Percentiles rank a stretch among this genome's conserved stretches.
These are phyloP conservation scores for Cephonodes hylas DNA, from an alignment of 2,888 invertebrate species.

Conservation along the genomic window DNA sequence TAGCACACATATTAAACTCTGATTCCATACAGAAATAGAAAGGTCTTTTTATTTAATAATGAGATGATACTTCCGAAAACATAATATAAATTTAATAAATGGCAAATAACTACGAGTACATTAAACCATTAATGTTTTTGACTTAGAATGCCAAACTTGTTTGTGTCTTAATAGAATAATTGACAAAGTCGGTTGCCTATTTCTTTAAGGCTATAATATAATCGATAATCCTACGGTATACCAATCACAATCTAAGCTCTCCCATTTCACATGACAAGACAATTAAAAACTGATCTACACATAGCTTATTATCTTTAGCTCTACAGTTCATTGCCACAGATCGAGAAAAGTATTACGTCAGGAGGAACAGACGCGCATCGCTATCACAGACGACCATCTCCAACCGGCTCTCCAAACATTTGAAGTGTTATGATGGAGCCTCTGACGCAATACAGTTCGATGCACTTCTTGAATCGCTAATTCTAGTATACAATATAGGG, in stretches of 20 bases:
- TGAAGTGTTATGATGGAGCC: not conserved
- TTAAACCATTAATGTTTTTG: too few species aligned
- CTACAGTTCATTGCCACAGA: not conserved
- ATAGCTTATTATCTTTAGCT: not conserved
- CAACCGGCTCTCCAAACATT: not conserved
- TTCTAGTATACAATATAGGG: not conserved
- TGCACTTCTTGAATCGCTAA: not conserved
- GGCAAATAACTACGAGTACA: too few species aligned
- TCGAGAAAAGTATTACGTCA: not conserved
- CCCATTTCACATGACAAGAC: not conserved
- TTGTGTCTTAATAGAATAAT: too few species aligned
- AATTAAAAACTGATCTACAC: not conserved
- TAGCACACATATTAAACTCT: too few species aligned
- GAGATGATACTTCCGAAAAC: too few species aligned
- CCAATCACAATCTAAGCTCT: not conserved
- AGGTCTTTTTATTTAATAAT: too few species aligned
- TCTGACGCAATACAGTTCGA: conserved; percentile 2
- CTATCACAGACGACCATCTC: conserved; percentile 1
- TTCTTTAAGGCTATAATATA: too few species aligned
- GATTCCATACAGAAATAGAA: too few species aligned
- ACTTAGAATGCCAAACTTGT: too few species aligned
- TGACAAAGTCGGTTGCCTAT: too few species aligned
- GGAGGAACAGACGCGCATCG: not conserved
- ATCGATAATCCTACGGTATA: too few species aligned
- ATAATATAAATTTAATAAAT: too few species aligned